Base-by-base conservation (phyloP, 1,140 invertebrate genomes). In the Akabosia matsudoensis region DNA sequence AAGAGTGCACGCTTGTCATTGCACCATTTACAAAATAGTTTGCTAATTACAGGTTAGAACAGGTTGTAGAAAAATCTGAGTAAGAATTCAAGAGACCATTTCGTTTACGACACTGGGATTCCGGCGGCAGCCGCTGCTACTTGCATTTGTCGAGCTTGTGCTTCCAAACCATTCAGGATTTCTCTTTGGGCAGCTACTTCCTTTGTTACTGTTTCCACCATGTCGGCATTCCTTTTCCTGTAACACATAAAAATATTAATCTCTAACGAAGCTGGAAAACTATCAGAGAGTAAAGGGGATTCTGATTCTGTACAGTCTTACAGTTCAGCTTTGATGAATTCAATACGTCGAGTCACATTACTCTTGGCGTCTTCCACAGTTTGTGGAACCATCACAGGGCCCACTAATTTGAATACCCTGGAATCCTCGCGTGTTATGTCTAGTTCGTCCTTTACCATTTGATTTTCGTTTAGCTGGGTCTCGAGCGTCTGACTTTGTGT, bases 391-490 rank as follows among this genome's bases (percentile, higher is more conserved):
- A 72, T 45, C 14, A 72, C 70, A 24, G 33, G 33, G 16, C 70
- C 70, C 3, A 72, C 70, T 51, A 72, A 45, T 24, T 72, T 72
- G 22, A 37, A 72, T 3, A 72, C 70, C 26, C 70, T 13, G 24
- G 70, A 33, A 22, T 72, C 70, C 28, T 72, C 70, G 3, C 37
- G 33, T 3, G 33, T 45, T 10, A 72, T 45, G 16, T 51, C 70
- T 34, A 72, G 28, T 51, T 72, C 70, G 16, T 72, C 70, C 34
- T 72, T 72, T 18, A 72, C 70, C 70, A 72, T 72, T 24, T 72
- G 33, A 72, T 72, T 72, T 28, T 72, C 70, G 24, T 72, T 34
- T 24, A 72, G 34, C 24, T 72, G 70, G 3, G 70, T 72, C 24
- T 72, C 70, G 16, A 72, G 70, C n/a, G 33, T 34, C n/a, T 51